Conservation (phyloP, 2,888 invertebrate species). For the Himalopsyche anomala region DNA sequence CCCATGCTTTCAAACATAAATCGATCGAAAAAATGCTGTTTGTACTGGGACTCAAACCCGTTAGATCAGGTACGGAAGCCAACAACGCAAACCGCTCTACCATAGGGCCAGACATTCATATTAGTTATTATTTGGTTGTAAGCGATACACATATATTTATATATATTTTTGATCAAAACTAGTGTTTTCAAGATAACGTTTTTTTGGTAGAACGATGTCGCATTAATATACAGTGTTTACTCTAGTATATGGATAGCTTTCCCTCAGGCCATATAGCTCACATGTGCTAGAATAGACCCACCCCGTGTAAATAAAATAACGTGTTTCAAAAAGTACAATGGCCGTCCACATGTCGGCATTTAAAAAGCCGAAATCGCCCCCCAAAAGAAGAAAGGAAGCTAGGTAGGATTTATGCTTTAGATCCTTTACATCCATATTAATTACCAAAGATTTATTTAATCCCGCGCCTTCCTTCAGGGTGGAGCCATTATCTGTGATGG, state of each 20-base stretch:
- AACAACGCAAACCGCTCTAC: too few species aligned
- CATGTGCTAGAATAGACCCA: conserved; percentile 11
- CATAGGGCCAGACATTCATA: too few species aligned
- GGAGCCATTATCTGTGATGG: conserved; percentile 64
- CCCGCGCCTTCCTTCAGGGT: conserved; percentile 48
- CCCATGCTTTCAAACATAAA: too few species aligned
- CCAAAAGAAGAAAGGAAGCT: conserved; percentile 44
- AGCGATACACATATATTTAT: too few species aligned
- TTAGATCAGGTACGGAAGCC: too few species aligned
- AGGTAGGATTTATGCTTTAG: conserved; percentile 57
- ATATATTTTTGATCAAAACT: too few species aligned
- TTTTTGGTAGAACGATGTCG: too few species aligned
- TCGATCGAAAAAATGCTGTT: too few species aligned
- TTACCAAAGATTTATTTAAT: conserved; percentile 65
- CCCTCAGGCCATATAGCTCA: background rate
- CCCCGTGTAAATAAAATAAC: conserved; percentile 41
- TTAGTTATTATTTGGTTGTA: too few species aligned
- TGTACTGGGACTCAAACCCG: too few species aligned
- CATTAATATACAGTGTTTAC: too few species aligned
- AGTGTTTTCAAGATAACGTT: too few species aligned
- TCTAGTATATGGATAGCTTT: background rate
- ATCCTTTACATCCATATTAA: conserved; percentile 65
- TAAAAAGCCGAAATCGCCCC: conserved; percentile 54
- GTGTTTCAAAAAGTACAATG: conserved; percentile 51
- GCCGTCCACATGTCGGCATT: conserved; percentile 57